Conservation (phyloP, 2,888 invertebrate species). For the Congeria kusceri region DNA sequence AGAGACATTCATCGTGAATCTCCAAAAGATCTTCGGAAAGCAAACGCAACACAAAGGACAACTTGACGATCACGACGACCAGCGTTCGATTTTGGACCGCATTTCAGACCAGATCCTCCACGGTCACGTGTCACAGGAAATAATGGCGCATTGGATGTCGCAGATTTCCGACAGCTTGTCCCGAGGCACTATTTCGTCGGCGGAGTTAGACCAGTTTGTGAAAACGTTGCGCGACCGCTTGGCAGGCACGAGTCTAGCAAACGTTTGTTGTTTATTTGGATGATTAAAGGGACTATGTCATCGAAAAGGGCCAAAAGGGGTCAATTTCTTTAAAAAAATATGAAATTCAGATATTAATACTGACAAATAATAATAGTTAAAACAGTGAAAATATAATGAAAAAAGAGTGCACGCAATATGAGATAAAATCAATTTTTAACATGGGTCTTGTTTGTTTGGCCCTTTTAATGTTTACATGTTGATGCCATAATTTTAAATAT, state of each 20-base stretch:
- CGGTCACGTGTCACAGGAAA: conserved; percentile 21
- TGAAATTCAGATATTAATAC: too few relatives aligned
- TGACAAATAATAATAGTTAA: too few relatives aligned
- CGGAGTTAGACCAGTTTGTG: conserved; percentile 2
- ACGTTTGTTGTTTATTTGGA: neutral
- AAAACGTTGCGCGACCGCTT: neutral
- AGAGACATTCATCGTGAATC: neutral
- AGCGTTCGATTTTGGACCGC: neutral
- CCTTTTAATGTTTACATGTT: too few relatives aligned
- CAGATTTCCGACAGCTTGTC: conserved; percentile 13
- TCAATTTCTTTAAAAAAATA: too few relatives aligned
- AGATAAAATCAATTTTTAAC: too few relatives aligned
- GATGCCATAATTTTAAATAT: too few relatives aligned
- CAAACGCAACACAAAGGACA: neutral
- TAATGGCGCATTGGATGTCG: conserved; percentile 8
- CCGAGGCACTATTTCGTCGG: conserved; percentile 8
- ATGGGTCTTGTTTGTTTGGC: too few relatives aligned
- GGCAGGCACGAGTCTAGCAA: neutral
- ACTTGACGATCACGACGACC: neutral
- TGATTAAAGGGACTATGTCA: too few relatives aligned
- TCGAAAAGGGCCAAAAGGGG: too few relatives aligned
- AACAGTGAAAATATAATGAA: too few relatives aligned
- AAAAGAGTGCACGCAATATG: too few relatives aligned
- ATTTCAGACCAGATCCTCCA: conserved; percentile 11
- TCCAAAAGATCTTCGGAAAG: neutral